Conservation (phyloP, 2,888 invertebrate species). For the Aquatica leii region DNA sequence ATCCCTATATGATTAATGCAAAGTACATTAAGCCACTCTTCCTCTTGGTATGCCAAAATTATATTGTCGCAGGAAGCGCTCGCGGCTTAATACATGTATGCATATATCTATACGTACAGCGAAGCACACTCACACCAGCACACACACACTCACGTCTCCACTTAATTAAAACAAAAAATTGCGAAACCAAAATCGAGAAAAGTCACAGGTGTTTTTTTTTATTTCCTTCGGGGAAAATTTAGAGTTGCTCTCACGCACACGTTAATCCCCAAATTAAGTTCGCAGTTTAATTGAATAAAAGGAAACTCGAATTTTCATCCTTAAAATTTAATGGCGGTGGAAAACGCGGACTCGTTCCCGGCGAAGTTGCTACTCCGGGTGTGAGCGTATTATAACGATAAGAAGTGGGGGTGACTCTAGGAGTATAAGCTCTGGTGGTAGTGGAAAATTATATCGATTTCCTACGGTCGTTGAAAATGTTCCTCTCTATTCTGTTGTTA, state of each 20-base stretch:
- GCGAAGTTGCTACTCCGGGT: slow-evolving; percentile 35
- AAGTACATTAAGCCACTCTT: slow-evolving; percentile 7
- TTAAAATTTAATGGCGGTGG: slow-evolving; percentile 27
- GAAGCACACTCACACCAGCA: too few species aligned
- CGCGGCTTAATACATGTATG: not conserved
- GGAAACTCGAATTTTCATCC: slow-evolving; percentile 27
- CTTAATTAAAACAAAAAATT: too few species aligned
- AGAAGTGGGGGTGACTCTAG: slow-evolving; percentile 28
- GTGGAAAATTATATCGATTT: slow-evolving; percentile 33
- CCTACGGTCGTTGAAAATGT: slow-evolving; percentile 24
- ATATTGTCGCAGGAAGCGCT: not conserved
- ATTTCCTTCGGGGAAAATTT: not conserved
- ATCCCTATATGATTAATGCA: slow-evolving; percentile 5
- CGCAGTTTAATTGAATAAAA: slow-evolving; percentile 6
- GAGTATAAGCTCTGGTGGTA: slow-evolving; percentile 27
- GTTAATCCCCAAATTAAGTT: too few species aligned
- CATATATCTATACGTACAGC: too few species aligned
- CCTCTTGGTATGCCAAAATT: slow-evolving; percentile 5
- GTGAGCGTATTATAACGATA: slow-evolving; percentile 35
- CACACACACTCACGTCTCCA: too few species aligned
- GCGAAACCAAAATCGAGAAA: too few species aligned
- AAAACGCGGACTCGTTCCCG: slow-evolving; percentile 34
- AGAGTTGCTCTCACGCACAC: too few species aligned
- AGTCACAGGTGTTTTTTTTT: slow-evolving; percentile 5
- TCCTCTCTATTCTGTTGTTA: slow-evolving; percentile 19